Evolutionary conservation across 1,140 invertebrate genomes (phyloP).

Genomic region (Venturia canescens): DNA sequence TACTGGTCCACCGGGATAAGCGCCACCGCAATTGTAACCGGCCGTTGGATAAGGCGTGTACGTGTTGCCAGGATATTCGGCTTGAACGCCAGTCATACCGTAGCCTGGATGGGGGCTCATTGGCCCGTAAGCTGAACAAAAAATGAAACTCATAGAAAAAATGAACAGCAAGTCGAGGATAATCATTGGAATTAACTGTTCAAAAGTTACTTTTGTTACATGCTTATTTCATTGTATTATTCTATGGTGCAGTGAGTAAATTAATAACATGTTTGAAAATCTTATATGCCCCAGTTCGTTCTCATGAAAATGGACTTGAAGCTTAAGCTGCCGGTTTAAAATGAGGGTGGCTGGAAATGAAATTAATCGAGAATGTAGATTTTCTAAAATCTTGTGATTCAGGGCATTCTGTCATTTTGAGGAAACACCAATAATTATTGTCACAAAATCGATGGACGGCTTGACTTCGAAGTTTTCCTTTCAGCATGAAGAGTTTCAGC

Average conservation of each 20-base stretch:
- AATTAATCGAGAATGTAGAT: too few species aligned
- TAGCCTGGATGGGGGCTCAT: conserved; percentile 91
- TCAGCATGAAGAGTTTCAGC: background rate
- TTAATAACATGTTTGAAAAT: too few species aligned
- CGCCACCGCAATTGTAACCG: conserved; percentile 80
- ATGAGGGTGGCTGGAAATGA: too few species aligned
- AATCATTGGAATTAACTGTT: background rate
- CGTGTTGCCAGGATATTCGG: conserved; percentile 86
- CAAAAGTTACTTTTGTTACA: too few species aligned
- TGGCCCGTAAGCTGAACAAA: conserved; percentile 83
- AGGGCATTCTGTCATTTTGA: too few species aligned
- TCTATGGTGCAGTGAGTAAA: too few species aligned
- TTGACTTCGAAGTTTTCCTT: background rate
- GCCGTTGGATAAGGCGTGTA: conserved; percentile 82
- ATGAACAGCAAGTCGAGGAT: conserved; percentile 57
- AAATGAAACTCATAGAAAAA: background rate
- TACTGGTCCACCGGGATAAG: conserved; percentile 80
- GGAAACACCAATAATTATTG: background rate
- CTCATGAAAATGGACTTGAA: too few species aligned
- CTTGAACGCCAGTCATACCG: conserved; percentile 84
- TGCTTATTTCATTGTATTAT: too few species aligned
- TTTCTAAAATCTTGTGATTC: too few species aligned
- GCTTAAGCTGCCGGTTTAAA: background rate
- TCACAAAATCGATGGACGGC: background rate
- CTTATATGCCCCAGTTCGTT: too few species aligned